phyloP scores from a whole-genome alignment of 2,113 vertebrate species.

The Salvelinus namaycush region DNA sequence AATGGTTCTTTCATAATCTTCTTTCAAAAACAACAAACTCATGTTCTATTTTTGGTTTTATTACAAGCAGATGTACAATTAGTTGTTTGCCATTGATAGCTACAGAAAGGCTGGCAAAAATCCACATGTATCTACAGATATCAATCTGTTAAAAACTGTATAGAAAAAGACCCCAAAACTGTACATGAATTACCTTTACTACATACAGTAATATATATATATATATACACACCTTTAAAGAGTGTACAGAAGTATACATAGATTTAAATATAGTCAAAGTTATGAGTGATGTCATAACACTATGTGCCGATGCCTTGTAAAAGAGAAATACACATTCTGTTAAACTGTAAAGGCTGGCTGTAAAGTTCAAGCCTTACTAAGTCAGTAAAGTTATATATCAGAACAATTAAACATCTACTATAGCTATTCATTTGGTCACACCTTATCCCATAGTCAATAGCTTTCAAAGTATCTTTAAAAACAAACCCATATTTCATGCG shows the following conservation, averaged over 20 bases:
- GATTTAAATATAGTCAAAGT: slow-evolving; percentile 47
- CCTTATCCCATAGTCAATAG: slow-evolving; percentile 40
- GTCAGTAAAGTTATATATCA: slow-evolving; percentile 35
- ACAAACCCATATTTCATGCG: neutral
- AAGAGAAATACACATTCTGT: slow-evolving; percentile 53
- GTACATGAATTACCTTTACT: slow-evolving; percentile 69
- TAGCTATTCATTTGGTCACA: slow-evolving; percentile 46
- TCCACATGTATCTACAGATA: slow-evolving; percentile 77
- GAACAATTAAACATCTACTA: slow-evolving; percentile 29
- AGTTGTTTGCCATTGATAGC: slow-evolving; percentile 69
- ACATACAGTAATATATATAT: slow-evolving; percentile 28
- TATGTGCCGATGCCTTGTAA: slow-evolving; percentile 41
- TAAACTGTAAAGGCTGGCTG: slow-evolving; percentile 52
- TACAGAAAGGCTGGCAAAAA: slow-evolving; percentile 77
- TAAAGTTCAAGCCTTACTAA: slow-evolving; percentile 37
- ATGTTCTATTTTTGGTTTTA: slow-evolving; percentile 74
- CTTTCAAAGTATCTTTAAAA: slow-evolving; percentile 44
- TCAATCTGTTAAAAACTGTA: slow-evolving; percentile 78
- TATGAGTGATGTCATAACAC: slow-evolving; percentile 49
- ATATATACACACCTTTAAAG: neutral
- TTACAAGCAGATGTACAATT: slow-evolving; percentile 80
- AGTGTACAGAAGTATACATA: slow-evolving; percentile 49
- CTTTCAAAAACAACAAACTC: slow-evolving; percentile 33
- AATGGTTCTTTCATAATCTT: neutral
- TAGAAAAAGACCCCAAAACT: slow-evolving; percentile 81